phyloP scores from a whole-genome alignment of 2,797 vertebrate species.

The Fringilla coelebs region DNA sequence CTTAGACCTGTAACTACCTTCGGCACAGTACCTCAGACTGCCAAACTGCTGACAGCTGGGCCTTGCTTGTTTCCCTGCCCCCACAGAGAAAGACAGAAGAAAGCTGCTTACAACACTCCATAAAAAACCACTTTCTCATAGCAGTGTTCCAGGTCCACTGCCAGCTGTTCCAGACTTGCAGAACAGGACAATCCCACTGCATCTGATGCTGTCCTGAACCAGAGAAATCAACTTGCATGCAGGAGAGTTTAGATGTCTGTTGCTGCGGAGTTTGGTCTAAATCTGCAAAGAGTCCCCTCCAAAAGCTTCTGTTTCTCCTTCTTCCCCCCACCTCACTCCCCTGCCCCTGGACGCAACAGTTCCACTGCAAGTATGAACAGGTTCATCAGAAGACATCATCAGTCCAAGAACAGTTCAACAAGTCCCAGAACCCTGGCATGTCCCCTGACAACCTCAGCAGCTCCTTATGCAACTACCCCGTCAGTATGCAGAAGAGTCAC shows the following conservation, averaged over 20 bases:
- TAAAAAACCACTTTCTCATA: not conserved
- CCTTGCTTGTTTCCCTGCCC: not conserved
- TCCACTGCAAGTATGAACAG: not conserved
- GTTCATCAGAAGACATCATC: not conserved
- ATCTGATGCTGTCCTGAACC: not conserved
- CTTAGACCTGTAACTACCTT: not conserved
- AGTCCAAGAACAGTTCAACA: not conserved
- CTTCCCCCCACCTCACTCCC: not conserved
- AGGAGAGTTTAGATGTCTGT: not conserved
- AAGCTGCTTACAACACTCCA: not conserved
- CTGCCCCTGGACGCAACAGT: not conserved
- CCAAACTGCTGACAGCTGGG: not conserved
- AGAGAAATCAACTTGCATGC: not conserved
- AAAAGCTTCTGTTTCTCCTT: not conserved
- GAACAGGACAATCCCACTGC: not conserved
- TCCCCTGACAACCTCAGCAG: not conserved
- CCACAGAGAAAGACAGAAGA: not conserved
- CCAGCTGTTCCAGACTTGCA: not conserved
- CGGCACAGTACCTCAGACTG: not conserved
- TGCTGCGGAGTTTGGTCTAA: not conserved
- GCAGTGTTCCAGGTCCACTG: not conserved
- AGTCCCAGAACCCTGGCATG: not conserved
- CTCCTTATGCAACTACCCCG: not conserved
- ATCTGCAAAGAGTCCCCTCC: not conserved
- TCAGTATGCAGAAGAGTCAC: constrained; percentile 4